Evolutionary conservation across 2,113 vertebrate genomes (phyloP), one percentile per base, ranked within the genome.

Genomic region (Gallinago media): DNA sequence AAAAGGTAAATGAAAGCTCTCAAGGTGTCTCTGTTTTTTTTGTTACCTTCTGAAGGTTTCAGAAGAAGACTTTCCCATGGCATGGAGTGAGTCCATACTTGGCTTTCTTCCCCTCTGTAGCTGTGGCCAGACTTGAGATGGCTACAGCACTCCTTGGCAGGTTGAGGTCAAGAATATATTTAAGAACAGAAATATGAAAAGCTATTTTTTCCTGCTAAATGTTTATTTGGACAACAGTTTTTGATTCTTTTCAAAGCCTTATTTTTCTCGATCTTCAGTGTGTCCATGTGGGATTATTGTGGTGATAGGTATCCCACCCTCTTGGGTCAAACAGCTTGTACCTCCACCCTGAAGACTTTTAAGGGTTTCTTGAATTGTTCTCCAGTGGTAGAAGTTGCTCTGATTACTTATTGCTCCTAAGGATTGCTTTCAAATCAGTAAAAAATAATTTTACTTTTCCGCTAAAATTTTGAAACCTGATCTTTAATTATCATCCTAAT

Each of bases 71-170:
- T 54, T 67, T 50, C 25, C 27, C 0, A 0, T 56, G 11, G 25
- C 14, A 9, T 0, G 0, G 29, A 11, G 20, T 59, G 31, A 25
- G 1, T 6, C 32, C 11, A 20, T 27, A 14, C 19, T 26, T 3
- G 8, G 12, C 29, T 58, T 7, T 42, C 15, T 81, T 47, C 21
- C 68, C 8, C 12, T 19, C 23, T 27, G 29, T 31, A 20, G 31
- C 29, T 44, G 46, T 42, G 59, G 34, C 1, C 5, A 62, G 46
- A 44, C 44, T 61, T 32, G 34, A 40, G 73, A 12, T 36, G n/a
- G 18, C 38, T 52, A 31, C 44, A 46, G 32, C 23, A 15, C 23
- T 58, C 36, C 56, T 81, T 77, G 50, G 17, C 9, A 40, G 38
- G n/a, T 3, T 52, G 65, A 65, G 59, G n/a, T 38, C n/a, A 52